Percentiles rank a stretch among this genome's conserved stretches.
These are phyloP conservation scores for Limnodromus scolopaceus DNA, from an alignment of 2,797 vertebrate species.

Conservation along the genomic window DNA sequence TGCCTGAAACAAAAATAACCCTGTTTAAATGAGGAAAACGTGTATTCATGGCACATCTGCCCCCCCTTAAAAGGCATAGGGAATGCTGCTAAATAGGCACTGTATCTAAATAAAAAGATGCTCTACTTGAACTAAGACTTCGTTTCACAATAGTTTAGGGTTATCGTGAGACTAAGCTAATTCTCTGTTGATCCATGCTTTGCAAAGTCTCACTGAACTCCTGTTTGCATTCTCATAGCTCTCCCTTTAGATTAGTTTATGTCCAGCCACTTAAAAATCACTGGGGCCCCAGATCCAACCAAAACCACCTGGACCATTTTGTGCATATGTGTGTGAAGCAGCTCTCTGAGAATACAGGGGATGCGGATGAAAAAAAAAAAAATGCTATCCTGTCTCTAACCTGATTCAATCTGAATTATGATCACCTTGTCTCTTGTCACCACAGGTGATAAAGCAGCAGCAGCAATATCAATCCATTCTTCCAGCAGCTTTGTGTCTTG, in stretches of 20 bases:
- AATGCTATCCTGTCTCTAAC: neutral
- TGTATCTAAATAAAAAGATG: neutral
- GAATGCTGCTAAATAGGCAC: neutral
- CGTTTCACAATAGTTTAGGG: neutral
- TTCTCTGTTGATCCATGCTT: neutral
- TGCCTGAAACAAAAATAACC: slow-evolving; percentile 14
- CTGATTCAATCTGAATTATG: slow-evolving; percentile 2
- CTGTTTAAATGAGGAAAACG: neutral
- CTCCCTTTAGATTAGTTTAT: neutral
- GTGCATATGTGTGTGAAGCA: neutral
- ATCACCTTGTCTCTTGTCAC: neutral
- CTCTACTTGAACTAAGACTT: neutral
- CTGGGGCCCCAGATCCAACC: neutral
- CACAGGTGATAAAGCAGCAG: neutral
- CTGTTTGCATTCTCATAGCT: neutral
- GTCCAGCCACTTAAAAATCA: neutral
- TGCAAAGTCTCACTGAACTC: neutral
- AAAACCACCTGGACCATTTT: neutral
- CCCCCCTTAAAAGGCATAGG: neutral
- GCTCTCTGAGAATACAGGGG: neutral
- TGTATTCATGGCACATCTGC: neutral
- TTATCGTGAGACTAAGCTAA: neutral
- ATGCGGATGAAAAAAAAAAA: neutral
- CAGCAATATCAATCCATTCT: slow-evolving; percentile 15
- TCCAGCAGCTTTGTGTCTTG: neutral